Evolutionary conservation across 2,797 vertebrate species (phyloP), one percentile per base, ranked within the genome.

Genomic region (Phrynocephalus guinanensis): DNA sequence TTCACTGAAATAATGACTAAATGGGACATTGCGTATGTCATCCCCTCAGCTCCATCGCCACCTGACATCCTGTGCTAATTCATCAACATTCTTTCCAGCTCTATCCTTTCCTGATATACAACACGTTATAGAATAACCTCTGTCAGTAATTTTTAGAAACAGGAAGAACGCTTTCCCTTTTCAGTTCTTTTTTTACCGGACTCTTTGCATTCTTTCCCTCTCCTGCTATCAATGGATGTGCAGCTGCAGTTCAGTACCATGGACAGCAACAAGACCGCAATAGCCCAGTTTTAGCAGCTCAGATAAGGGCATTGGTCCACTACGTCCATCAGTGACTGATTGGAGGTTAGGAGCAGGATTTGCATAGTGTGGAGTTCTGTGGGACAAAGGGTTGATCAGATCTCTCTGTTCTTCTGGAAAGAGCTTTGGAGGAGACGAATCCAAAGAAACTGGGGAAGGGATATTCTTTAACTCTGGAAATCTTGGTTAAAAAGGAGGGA

Each of bases 261-360:
- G 83, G 87, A 88, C 71, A 88, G 87, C 5, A 26, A 76, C 83
- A 88, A 38, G 44, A 81, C 87, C 11, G 87, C 83, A 88, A 70
- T 85, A 82, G 83, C 63, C 48, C 87, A 85, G 73, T 85, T 84
- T 80, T 70, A 88, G 79, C 71, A 76, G 30, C 48, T 85, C 26
- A 48, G n/a, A 73, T 68, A 80, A 5, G 44, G 33, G 16, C 52
- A 7, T 80, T 71, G 75, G n/a, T 38, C 33, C 22, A 72, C 26
- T 24, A 73, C 22, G 13, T 33, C 38, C 38, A 44, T 44, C 56
- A 16, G 24, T n/a, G 33, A 15, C 4, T 15, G 26, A 16, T 30
- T 13, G 70, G 79, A 60, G 52, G 11, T 6, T 11, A 52, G 52
- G 56, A 9, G 60, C 26, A 60, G 22, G 33, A n/a, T 71, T 63